Evolutionary conservation across 2,888 invertebrate genomes (phyloP), one percentile per base, ranked within the genome.

Genomic region (Buathra laborator): DNA sequence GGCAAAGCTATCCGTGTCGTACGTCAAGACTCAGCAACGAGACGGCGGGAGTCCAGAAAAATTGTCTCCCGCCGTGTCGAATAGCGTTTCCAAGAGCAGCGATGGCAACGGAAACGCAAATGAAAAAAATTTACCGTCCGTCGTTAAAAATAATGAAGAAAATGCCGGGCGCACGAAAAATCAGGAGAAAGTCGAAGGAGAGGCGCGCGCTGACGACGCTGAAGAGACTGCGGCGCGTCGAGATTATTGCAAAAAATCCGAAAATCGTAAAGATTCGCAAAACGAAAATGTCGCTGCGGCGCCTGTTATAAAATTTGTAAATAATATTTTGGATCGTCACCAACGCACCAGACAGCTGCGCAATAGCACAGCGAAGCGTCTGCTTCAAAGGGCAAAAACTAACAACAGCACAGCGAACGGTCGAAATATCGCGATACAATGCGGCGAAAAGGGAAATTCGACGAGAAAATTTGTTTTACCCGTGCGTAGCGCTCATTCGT

Each of bases 401-500:
- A 90, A 88, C 64, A 83, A 86, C 77, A 89, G 82, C 67, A 87
- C 71, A 24, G 74, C 79, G 1, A 91, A 86, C 80, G 80, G 88
- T 46, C 90, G 90, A 29, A 89, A 88, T 24, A 77, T 88, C 43
- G 81, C 89, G 14, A 86, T 90, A 19, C 91, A 92, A 75, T 88
- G 91, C n/a, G 89, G 89, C 7, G 93, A 93, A 64, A 91, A 91
- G 78, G 93, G 93, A 83, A 91, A 85, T 48, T 78, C 94, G 67
- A 94, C 94, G 46, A 94, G 95, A 72, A 96, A 96, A 93, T 97
- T 97, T 94, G 96, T 97, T 46, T 94, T 98, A 85, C 98, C 98
- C 19, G 95, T 96, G 67, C 95, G 97, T 89, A 98, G 98, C 94
- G 97, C 96, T 16, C 97, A 98, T 93, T 98, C 98, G 59, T 97